Conservation (phyloP, 2,797 vertebrate genomes). For the Anniella stebbinsi region DNA sequence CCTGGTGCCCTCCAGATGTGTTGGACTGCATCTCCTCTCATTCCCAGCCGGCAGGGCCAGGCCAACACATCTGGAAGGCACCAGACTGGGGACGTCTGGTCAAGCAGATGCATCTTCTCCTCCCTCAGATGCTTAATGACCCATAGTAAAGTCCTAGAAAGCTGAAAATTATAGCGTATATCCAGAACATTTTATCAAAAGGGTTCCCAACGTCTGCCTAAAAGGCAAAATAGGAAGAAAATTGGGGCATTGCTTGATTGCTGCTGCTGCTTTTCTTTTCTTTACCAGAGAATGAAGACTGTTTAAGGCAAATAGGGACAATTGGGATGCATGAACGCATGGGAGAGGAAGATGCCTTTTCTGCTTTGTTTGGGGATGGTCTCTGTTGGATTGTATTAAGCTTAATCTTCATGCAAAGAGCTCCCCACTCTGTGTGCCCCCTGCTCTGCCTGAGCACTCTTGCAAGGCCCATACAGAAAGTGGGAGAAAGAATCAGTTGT, state of each 20-base stretch:
- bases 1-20: too few relatives aligned
- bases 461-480: not conserved
- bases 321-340: not conserved
- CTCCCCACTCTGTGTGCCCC: too few relatives aligned
- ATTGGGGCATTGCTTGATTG: not conserved
- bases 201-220: too few relatives aligned
- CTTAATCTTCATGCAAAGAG: not conserved
- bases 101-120: not conserved
- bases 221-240: not conserved
- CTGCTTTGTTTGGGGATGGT: not conserved
- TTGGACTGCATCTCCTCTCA: too few relatives aligned
- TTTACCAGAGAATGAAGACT: not conserved
- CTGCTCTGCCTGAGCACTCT: not conserved
- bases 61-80: too few relatives aligned
- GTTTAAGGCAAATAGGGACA: not conserved
- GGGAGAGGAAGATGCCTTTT: not conserved
- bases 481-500: conserved; percentile 17
- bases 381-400: not conserved
- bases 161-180: not conserved
- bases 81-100: not conserved
- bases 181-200: not conserved
- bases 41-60: too few relatives aligned
- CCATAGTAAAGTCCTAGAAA: not conserved
- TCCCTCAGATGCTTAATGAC: not conserved
- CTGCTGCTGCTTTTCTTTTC: not conserved